A percentile compares a stretch with the other conserved stretches of the same genome.
These are phyloP conservation scores for Alosa sapidissima DNA, from an alignment of 2,797 vertebrate genomes.

Conservation along the genomic window DNA sequence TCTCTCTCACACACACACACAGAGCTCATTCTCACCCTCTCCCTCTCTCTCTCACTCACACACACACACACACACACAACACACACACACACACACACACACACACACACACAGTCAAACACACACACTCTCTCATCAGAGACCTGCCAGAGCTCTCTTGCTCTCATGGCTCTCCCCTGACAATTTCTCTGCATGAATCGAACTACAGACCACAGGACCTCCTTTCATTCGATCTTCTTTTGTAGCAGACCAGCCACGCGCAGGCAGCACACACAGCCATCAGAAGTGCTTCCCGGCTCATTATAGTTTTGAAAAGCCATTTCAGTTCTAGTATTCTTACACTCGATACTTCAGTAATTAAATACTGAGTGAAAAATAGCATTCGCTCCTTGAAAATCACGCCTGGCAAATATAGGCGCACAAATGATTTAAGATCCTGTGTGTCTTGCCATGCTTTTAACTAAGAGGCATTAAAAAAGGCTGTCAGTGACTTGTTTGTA, in stretches of 20 bases:
- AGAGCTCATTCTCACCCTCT: background rate
- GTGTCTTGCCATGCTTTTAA: background rate
- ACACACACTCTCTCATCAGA: conserved; percentile 21
- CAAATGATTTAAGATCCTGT: background rate
- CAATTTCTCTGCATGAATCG: background rate
- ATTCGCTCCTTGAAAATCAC: background rate
- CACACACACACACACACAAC: background rate
- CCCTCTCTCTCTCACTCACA: background rate
- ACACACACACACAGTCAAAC: background rate
- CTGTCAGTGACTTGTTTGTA: background rate
- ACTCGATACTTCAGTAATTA: background rate
- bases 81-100: conserved; percentile 23
- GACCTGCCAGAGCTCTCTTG: conserved; percentile 34
- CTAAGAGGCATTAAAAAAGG: background rate
- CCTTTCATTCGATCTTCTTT: conserved; percentile 49
- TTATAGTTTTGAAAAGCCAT: conserved; percentile 7
- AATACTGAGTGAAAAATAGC: background rate
- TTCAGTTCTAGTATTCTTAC: background rate
- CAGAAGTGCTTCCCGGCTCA: background rate
- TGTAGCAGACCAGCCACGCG: conserved; percentile 16
- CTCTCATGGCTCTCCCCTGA: conserved; percentile 13
- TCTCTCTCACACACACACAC: no score
- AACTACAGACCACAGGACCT: conserved; percentile 33
- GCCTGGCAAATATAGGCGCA: background rate
- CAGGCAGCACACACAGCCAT: background rate